These are phyloP conservation scores for Drosophila hamatofila DNA, from an alignment of 2,888 invertebrate species.

Conservation along the genomic window DNA sequence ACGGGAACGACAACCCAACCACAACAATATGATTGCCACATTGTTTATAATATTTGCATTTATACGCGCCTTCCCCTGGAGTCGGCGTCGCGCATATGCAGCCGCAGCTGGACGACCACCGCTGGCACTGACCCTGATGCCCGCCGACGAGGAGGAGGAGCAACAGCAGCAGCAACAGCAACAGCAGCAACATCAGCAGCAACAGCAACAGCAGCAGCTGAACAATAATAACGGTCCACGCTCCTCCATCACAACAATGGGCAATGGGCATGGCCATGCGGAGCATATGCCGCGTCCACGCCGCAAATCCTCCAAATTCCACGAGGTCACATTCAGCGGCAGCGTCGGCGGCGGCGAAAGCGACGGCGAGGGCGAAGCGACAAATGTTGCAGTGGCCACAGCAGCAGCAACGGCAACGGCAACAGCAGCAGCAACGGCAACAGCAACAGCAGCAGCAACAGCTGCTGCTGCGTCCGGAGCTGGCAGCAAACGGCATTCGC, in stretches of 20 bases:
- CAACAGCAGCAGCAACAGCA: slow-evolving; percentile 19
- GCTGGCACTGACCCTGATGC: slow-evolving; percentile 56
- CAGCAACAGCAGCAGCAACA: neutral
- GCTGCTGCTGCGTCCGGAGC: neutral
- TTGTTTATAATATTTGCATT: slow-evolving; percentile 85
- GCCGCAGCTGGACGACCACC: slow-evolving; percentile 42
- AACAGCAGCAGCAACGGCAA: neutral
- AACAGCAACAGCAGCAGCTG: slow-evolving; percentile 6
- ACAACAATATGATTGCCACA: slow-evolving; percentile 84
- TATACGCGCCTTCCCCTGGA: slow-evolving; percentile 85
- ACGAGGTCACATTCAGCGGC: slow-evolving; percentile 82
- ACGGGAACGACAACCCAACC: slow-evolving; percentile 19
- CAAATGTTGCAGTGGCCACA: neutral
- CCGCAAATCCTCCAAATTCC: slow-evolving; percentile 79
- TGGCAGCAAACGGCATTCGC: slow-evolving; percentile 57
- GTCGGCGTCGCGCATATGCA: slow-evolving; percentile 65
- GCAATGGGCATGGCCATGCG: slow-evolving; percentile 47
- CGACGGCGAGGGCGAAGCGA: slow-evolving; percentile 52
- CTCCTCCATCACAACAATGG: slow-evolving; percentile 52
- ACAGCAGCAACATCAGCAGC: slow-evolving; percentile 8
- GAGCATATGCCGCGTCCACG: slow-evolving; percentile 47
- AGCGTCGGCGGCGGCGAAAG: slow-evolving; percentile 81
- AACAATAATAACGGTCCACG: slow-evolving; percentile 61
- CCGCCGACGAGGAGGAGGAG: slow-evolving; percentile 29
- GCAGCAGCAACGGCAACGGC: neutral